Base-by-base conservation (phyloP, 2,888 invertebrate genomes). In the Clepsis dumicolana region DNA sequence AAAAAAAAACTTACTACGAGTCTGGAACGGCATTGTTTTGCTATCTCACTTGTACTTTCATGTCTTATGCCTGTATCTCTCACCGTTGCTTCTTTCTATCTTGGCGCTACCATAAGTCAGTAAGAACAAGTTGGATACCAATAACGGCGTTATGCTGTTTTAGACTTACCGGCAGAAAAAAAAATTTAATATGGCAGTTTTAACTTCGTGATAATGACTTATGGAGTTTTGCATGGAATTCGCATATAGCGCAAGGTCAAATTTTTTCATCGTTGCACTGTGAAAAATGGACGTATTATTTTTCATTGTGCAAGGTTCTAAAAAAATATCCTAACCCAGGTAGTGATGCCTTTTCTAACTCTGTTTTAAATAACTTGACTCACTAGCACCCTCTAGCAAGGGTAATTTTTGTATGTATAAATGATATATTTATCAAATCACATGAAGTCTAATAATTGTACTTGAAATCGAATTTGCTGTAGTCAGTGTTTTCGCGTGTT, bases 401-500 rank as follows among this genome's bases (percentile, higher is more conserved):
- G 21, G 18, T 21, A 10, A 21, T 29, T 32, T 32, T 21, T 24
- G 29, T 57, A 52, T 24, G 44, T 59, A 63, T 16, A 18, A 32
- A 54, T 29, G 12, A 25, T 32, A 54, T 44, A 61, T 35, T 27
- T 66, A 18, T 62, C 24, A 50, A 59, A 59, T 38, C 57, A 53
- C 29, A 67, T 61, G 38, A 60, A 38, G n/a, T 50, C 41, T 41
- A 61, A 10, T 54, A 48, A 44, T 56, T 66, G 70, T 62, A 71
- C 72, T 70, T 69, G 76, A 71, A 75, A 72, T 75, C 73, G 75
- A 77, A 77, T 77, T 75, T 71, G 76, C 75, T 74, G 70, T 76
- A 75, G 74, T 75, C 71, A 76, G 73, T 71, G 70, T 78, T 75
- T 71, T 77, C 80, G 75, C 77, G 78, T 82, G 79, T 81, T 71